Conservation (phyloP, 2,797 vertebrate genomes). For the Urophycis tenuis region DNA sequence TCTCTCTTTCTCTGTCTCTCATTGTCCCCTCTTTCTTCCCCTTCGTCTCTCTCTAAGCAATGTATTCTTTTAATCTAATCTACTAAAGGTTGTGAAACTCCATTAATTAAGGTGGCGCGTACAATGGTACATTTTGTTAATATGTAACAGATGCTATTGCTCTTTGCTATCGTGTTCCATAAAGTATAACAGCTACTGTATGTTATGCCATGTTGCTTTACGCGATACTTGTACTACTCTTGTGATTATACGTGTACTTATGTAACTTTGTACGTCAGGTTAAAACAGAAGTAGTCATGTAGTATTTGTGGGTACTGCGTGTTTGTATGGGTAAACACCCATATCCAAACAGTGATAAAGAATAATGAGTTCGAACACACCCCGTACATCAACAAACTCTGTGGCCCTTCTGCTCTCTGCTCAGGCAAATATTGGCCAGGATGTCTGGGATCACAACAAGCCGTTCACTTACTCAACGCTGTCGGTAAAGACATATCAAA, state of each 20-base stretch:
- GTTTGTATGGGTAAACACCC: background rate
- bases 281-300: background rate
- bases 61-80: background rate
- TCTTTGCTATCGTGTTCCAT: background rate
- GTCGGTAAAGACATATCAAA: background rate
- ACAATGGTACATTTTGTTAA: constrained; percentile 1
- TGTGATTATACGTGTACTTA: background rate
- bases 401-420: background rate
- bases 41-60: background rate
- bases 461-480: background rate
- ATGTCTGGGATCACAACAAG: background rate
- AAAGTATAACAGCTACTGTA: background rate
- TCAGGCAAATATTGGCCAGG: background rate
- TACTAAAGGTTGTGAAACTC: background rate
- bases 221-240: background rate
- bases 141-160: constrained; percentile 4
- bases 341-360: background rate
- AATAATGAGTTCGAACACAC: background rate
- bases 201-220: background rate
- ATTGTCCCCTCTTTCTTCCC: too few relatives aligned
- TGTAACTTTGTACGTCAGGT: background rate
- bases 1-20: background rate
- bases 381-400: background rate
- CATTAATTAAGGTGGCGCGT: background rate
- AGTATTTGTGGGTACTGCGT: background rate